Conservation (phyloP, 2,888 invertebrate genomes). For the Tuta absoluta region DNA sequence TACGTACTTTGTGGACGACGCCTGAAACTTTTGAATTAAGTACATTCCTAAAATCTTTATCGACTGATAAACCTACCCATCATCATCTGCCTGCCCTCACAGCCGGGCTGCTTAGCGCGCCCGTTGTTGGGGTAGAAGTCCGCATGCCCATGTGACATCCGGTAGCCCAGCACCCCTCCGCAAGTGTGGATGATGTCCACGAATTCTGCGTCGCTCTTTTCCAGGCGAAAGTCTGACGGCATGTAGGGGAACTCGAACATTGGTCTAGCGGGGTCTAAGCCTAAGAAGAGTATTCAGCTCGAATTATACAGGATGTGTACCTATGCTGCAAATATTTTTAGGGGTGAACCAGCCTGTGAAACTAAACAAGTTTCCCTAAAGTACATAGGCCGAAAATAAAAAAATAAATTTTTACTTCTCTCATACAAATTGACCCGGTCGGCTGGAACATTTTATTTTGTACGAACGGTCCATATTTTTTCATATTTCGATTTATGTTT, state of each 20-base stretch:
- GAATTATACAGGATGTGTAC: too few relatives aligned
- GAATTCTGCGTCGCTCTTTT: conserved; percentile 84
- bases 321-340: too few relatives aligned
- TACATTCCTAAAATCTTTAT: background rate
- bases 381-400: too few relatives aligned
- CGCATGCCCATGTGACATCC: conserved; percentile 83
- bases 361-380: too few relatives aligned
- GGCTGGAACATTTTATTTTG: too few relatives aligned
- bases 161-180: conserved; percentile 83
- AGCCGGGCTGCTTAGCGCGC: conserved; percentile 84
- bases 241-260: conserved; percentile 78
- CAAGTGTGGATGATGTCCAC: conserved; percentile 89
- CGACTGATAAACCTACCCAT: conserved; percentile 48
- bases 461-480: too few relatives aligned
- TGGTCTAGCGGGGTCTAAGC: conserved; percentile 86
- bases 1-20: too few relatives aligned
- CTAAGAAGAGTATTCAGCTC: conserved; percentile 39
- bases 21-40: too few relatives aligned
- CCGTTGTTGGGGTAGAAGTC: conserved; percentile 90
- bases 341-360: too few relatives aligned
- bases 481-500: too few relatives aligned
- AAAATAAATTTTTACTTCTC: too few relatives aligned
- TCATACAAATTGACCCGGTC: too few relatives aligned
- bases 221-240: conserved; percentile 70
- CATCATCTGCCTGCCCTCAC: conserved; percentile 70